Base-by-base conservation (phyloP, 1,140 invertebrate genomes). In the Chymomyza costata region DNA sequence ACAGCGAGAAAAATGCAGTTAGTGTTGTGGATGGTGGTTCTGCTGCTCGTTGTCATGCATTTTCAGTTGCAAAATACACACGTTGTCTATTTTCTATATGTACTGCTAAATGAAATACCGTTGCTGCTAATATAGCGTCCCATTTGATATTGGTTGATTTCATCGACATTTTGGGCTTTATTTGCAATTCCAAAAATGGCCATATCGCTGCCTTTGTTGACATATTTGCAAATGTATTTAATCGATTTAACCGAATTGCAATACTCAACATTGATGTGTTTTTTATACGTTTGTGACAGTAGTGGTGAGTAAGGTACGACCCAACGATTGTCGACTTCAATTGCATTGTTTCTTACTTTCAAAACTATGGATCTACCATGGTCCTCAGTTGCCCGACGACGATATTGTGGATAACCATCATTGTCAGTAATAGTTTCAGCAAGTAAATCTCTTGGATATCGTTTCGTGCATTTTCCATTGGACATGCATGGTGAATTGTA, bases 371-470 rank as follows among this genome's bases (percentile, higher is more conserved):
- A 73, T 83, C 73, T 34, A 53, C 85, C 76, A 58, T 81, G 65
- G 60, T 86, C 52, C 43, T 65, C 78, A 45, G 10, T 1, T 1
- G 32, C 21, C 21, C 46, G 1, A 1, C 54, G 38, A 2, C 54
- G n/a, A 38, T 58, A 87, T 32, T 80, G 57, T 59, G 86, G 86
- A 82, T 87, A 88, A 39, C 84, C 84, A 56, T 86, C 81, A 74
- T 81, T 67, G 46, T 81, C 73, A 15, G 70, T 70, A 3, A 50
- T 55, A 8, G 70, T 86, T 43, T 80, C 64, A 52, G 52, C 41
- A 52, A 32, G 6, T 7, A 31, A 18, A 3, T 10, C 2, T 32
- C 16, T 35, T 63, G 86, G 73, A 65, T 82, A 67, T 51, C 45
- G 52, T 74, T 71, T 46, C n/a, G 60, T 44, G 46, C 65, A 63